Conservation (phyloP, 2,888 invertebrate genomes). For the Leptothorax acervorum region DNA sequence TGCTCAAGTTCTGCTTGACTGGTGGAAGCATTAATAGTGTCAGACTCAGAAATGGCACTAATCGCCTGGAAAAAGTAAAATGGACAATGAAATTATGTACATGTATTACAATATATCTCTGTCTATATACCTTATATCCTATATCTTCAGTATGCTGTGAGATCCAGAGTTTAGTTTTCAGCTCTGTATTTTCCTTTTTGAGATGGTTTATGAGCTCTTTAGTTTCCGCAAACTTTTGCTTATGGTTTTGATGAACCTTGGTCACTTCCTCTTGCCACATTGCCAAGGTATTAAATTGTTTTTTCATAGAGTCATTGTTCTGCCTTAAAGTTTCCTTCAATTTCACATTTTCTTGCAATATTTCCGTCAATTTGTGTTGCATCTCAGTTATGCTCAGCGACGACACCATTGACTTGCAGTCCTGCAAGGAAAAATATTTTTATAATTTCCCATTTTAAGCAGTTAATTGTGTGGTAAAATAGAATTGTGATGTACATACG, state of each 20-base stretch:
- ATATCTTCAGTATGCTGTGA: slow-evolving; percentile 10
- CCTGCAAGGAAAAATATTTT: slow-evolving; percentile 71
- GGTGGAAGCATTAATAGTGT: no score
- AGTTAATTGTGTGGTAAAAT: neutral
- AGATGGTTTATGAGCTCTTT: slow-evolving; percentile 86
- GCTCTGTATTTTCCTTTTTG: slow-evolving; percentile 81
- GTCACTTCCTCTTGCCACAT: slow-evolving; percentile 89
- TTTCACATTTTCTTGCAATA: slow-evolving; percentile 87
- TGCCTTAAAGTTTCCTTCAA: slow-evolving; percentile 89
- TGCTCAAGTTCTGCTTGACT: slow-evolving; percentile 45
- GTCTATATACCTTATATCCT: slow-evolving; percentile 51
- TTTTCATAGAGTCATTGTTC: slow-evolving; percentile 90
- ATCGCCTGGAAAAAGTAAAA: slow-evolving; percentile 7
- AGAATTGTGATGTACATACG: slow-evolving; percentile 68
- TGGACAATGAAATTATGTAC: neutral
- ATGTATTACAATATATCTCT: neutral
- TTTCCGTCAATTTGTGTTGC: slow-evolving; percentile 86
- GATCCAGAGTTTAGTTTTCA: slow-evolving; percentile 69
- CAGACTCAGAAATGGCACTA: neutral
- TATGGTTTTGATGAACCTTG: slow-evolving; percentile 88
- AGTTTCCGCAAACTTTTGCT: slow-evolving; percentile 90
- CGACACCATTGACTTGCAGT: slow-evolving; percentile 78
- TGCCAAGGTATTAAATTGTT: slow-evolving; percentile 88
- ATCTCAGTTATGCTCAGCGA: slow-evolving; percentile 85
- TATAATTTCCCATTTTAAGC: neutral